Evolutionary conservation across 1,140 invertebrate genomes (phyloP).

Genomic region (Saccostrea glomerata): DNA sequence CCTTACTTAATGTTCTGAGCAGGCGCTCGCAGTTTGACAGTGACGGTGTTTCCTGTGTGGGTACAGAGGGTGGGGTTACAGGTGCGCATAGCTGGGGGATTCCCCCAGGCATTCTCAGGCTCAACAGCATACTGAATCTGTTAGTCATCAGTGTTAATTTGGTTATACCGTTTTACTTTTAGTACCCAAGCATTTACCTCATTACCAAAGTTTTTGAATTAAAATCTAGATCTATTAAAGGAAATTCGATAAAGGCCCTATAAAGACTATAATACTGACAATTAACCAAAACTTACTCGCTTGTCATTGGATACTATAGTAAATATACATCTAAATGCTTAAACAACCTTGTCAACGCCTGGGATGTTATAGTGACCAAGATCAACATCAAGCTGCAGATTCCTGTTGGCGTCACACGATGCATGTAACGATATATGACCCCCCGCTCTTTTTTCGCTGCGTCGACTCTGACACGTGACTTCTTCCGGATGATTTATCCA

Average conservation of each 20-base stretch:
- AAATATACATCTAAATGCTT: background rate
- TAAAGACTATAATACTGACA: too few species aligned
- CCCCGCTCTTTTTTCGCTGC: constrained; percentile 37
- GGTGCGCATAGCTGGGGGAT: constrained; percentile 61
- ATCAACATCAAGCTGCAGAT: constrained; percentile 59
- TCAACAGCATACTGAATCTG: constrained; percentile 67
- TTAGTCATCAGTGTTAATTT: background rate
- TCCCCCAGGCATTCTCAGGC: constrained; percentile 45
- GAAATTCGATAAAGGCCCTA: too few species aligned
- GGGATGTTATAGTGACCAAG: constrained; percentile 55
- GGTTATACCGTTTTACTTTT: background rate
- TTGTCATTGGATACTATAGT: too few species aligned
- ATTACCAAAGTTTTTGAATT: too few species aligned
- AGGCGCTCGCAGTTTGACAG: constrained; percentile 54
- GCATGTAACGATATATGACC: constrained; percentile 60
- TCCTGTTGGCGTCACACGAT: constrained; percentile 52
- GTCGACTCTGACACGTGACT: constrained; percentile 58
- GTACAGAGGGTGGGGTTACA: constrained; percentile 60
- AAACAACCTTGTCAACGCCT: constrained; percentile 50
- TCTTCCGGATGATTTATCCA: constrained; percentile 65
- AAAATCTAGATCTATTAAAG: too few species aligned
- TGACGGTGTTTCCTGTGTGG: constrained; percentile 54
- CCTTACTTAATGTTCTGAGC: constrained; percentile 58
- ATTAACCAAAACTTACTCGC: too few species aligned
- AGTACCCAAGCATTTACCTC: too few species aligned